Evolutionary conservation across 2,797 vertebrate genomes (phyloP).

Genomic region (Aselliscus stoliczkanus): DNA sequence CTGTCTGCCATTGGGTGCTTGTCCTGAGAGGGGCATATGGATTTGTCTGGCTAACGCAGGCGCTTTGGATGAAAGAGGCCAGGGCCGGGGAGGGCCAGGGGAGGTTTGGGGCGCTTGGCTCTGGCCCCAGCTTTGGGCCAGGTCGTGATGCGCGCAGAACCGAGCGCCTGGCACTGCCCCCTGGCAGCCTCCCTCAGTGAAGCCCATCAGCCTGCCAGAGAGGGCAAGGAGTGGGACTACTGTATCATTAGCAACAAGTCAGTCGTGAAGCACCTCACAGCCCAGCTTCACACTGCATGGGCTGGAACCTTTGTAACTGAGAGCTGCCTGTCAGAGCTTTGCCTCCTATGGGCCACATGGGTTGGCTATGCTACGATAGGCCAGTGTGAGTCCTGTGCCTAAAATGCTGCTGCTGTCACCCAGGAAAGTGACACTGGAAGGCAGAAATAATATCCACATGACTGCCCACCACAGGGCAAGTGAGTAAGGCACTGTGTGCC

Average conservation of each 20-base stretch:
- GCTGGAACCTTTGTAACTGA: neutral
- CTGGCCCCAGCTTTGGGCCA: neutral
- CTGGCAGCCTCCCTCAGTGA: neutral
- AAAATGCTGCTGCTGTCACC: neutral
- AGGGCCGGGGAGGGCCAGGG: neutral
- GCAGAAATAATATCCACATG: neutral
- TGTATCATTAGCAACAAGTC: too few relatives aligned
- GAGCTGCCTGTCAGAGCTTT: neutral
- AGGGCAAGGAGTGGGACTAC: neutral
- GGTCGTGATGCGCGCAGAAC: neutral
- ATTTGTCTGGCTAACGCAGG: neutral
- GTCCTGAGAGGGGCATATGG: neutral
- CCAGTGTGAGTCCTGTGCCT: neutral
- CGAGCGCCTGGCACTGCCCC: too few relatives aligned
- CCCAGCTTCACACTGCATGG: neutral
- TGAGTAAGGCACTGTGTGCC: fast-evolving
- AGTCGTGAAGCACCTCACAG: fast-evolving
- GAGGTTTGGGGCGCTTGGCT: neutral
- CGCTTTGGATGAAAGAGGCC: neutral
- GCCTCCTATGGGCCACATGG: neutral
- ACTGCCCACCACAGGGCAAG: neutral
- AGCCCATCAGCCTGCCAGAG: neutral
- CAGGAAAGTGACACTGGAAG: neutral
- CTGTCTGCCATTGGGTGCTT: fast-evolving
- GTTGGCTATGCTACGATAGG: neutral